These are phyloP conservation scores for Strix uralensis DNA, from an alignment of 2,113 vertebrate species.

Conservation along the genomic window DNA sequence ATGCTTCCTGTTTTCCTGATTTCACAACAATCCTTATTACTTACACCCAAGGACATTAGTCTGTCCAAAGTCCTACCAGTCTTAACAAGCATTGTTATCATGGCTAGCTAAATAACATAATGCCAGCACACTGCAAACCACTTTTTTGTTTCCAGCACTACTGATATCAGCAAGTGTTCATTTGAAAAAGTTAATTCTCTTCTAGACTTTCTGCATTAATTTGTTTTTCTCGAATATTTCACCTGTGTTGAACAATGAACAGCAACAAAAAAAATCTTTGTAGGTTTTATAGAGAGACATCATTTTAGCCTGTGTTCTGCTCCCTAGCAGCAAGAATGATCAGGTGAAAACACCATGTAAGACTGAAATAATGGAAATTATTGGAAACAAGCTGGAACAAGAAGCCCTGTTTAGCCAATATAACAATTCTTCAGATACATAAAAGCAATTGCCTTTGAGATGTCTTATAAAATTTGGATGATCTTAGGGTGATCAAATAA, in stretches of 20 bases:
- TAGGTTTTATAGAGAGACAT: neutral
- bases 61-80: neutral
- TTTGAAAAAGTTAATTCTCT: neutral
- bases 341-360: neutral
- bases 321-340: neutral
- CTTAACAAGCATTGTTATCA: neutral
- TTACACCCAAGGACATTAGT: neutral
- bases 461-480: neutral
- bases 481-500: neutral
- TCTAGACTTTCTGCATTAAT: neutral
- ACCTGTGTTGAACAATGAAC: neutral
- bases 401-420: neutral
- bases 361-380: neutral
- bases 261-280: neutral
- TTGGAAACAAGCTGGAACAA: neutral
- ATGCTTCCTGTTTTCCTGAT: neutral
- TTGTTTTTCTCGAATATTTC: neutral
- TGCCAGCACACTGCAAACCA: neutral
- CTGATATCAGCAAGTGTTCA: fast-evolving
- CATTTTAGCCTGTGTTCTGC: neutral
- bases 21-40: neutral
- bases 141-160: neutral
- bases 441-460: neutral
- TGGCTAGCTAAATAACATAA: neutral
- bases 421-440: neutral